Evolutionary conservation across 2,797 vertebrate species (phyloP).

Genomic region (Vultur gryphus): DNA sequence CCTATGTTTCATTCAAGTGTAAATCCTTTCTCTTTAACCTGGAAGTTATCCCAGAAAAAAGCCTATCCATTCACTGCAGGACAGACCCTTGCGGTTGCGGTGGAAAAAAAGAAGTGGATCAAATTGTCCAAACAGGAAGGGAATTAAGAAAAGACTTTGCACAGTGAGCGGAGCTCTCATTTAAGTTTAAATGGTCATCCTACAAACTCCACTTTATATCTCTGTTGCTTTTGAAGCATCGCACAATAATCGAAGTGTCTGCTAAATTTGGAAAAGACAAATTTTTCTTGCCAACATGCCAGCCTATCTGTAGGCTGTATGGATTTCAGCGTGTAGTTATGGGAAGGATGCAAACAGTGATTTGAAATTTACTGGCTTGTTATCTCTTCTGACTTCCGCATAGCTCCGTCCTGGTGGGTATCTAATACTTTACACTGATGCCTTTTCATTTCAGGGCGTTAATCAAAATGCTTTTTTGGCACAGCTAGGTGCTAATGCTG

Average conservation of each 20-base stretch:
- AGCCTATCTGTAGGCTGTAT: background rate
- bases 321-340: background rate
- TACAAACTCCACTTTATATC: background rate
- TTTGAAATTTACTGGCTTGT: background rate
- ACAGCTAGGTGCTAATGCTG: background rate
- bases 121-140: constrained; percentile 46
- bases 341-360: background rate
- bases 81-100: background rate
- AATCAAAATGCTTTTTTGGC: background rate
- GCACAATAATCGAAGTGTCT: background rate
- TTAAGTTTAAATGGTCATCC: background rate
- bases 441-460: background rate
- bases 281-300: background rate
- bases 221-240: background rate
- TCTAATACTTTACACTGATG: background rate
- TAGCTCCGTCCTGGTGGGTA: background rate
- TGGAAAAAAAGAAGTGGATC: constrained; percentile 4
- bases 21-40: constrained; percentile 63
- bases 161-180: background rate
- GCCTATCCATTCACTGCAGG: constrained; percentile 36
- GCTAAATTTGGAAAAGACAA: constrained; percentile 34
- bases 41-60: constrained; percentile 60
- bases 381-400: background rate
- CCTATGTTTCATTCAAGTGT: constrained; percentile 60
- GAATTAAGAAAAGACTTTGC: constrained; percentile 30